These are phyloP conservation scores for Bembecia ichneumoniformis DNA, from an alignment of 2,888 invertebrate genomes.

Conservation along the genomic window DNA sequence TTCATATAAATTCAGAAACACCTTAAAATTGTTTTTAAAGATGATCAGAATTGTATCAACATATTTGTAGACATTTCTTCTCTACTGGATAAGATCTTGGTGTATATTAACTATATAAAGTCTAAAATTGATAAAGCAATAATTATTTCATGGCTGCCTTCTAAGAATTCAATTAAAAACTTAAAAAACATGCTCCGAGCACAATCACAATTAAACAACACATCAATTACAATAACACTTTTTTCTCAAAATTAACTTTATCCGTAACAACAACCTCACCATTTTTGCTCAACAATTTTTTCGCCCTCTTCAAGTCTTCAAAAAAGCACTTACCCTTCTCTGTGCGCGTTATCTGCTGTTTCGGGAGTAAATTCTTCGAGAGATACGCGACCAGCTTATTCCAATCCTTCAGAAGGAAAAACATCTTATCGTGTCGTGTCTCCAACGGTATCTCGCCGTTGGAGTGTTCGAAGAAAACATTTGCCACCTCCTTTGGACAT, in stretches of 20 bases:
- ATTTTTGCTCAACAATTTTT: constrained; percentile 36
- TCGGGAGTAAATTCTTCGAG: constrained; percentile 52
- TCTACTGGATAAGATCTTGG: too few species aligned
- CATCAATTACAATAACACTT: constrained; percentile 34
- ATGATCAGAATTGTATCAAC: too few species aligned
- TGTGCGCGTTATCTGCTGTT: constrained; percentile 46
- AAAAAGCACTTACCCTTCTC: constrained; percentile 52
- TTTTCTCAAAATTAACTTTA: constrained; percentile 21
- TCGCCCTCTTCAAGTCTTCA: constrained; percentile 51
- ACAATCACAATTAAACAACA: neutral
- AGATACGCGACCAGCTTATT: constrained; percentile 52
- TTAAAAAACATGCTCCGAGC: too few species aligned
- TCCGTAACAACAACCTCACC: neutral
- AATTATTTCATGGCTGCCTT: too few species aligned
- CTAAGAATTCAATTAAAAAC: too few species aligned
- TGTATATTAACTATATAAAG: too few species aligned
- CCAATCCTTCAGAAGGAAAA: constrained; percentile 51
- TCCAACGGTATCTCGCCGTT: constrained; percentile 43
- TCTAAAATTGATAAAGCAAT: too few species aligned
- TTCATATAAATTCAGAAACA: too few species aligned
- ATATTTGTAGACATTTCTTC: too few species aligned
- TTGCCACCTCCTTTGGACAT: constrained; percentile 39
- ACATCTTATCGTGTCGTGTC: constrained; percentile 37
- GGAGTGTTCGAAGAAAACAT: constrained; percentile 55
- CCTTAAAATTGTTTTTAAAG: too few species aligned